Evolutionary conservation across 2,113 vertebrate species (phyloP).

Genomic region (Columbina picui): DNA sequence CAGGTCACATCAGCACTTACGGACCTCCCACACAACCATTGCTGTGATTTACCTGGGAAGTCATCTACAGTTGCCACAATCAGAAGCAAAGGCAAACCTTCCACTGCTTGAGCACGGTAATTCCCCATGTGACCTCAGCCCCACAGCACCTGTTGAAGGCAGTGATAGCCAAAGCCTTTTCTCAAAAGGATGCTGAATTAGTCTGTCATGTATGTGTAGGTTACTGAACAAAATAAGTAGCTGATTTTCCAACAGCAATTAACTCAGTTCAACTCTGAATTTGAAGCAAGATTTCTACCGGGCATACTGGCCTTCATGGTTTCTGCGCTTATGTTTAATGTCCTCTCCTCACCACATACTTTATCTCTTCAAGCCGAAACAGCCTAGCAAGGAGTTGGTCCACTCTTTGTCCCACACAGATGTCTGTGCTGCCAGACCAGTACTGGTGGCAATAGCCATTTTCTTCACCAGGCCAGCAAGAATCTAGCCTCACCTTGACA

Average conservation of each 20-base stretch:
- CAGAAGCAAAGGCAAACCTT: background rate
- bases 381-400: background rate
- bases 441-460: background rate
- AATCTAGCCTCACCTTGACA: background rate
- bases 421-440: background rate
- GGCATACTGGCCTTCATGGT: background rate
- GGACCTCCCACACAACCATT: background rate
- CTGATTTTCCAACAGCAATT: background rate
- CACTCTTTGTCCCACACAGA: background rate
- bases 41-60: background rate
- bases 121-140: background rate
- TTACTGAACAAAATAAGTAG: background rate
- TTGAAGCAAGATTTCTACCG: background rate
- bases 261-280: background rate
- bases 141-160: background rate
- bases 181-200: background rate
- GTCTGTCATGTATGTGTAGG: fast-evolving
- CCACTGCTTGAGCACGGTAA: fast-evolving
- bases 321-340: background rate
- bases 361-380: fast-evolving
- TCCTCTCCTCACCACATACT: background rate
- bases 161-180: background rate
- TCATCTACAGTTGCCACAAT: background rate
- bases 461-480: background rate
- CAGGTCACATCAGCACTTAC: background rate